These are phyloP conservation scores for Urocynchramus pylzowi DNA, from an alignment of 2,113 vertebrate species.

Conservation along the genomic window DNA sequence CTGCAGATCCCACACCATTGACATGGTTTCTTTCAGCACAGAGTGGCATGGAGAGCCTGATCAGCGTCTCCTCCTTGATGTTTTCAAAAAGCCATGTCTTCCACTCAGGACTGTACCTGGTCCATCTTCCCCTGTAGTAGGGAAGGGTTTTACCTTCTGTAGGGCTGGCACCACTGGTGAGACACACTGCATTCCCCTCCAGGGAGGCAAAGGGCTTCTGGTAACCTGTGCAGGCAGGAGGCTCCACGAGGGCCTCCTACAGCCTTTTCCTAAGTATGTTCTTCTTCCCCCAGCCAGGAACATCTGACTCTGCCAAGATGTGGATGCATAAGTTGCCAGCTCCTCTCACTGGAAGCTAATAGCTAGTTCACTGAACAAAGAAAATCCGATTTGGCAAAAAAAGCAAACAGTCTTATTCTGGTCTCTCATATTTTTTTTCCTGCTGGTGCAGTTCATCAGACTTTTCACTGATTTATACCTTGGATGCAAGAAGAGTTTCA, in stretches of 20 bases:
- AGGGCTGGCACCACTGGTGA: fast-evolving
- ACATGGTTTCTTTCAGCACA: not conserved
- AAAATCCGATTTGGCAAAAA: not conserved
- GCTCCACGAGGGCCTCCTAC: fast-evolving
- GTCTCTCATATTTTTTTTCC: not conserved
- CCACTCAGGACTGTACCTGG: not conserved
- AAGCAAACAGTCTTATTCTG: not conserved
- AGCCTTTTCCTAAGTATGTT: not conserved
- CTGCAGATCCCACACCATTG: fast-evolving
- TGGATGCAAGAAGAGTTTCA: not conserved
- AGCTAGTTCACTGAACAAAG: not conserved
- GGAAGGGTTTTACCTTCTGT: not conserved
- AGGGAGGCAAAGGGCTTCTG: not conserved
- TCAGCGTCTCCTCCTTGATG: not conserved
- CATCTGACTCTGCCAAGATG: not conserved
- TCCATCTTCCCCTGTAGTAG: not conserved
- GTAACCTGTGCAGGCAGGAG: not conserved
- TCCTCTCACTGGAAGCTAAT: not conserved
- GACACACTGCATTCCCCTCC: fast-evolving
- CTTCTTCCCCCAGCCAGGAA: not conserved
- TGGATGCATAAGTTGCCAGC: not conserved
- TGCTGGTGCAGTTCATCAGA: not conserved
- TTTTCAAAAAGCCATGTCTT: not conserved
- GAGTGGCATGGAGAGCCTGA: fast-evolving
- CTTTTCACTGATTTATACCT: not conserved